A percentile compares a stretch with the other conserved stretches of the same genome.
These are phyloP conservation scores for Mesitornis unicolor DNA, from an alignment of 2,113 vertebrate species.

Conservation along the genomic window DNA sequence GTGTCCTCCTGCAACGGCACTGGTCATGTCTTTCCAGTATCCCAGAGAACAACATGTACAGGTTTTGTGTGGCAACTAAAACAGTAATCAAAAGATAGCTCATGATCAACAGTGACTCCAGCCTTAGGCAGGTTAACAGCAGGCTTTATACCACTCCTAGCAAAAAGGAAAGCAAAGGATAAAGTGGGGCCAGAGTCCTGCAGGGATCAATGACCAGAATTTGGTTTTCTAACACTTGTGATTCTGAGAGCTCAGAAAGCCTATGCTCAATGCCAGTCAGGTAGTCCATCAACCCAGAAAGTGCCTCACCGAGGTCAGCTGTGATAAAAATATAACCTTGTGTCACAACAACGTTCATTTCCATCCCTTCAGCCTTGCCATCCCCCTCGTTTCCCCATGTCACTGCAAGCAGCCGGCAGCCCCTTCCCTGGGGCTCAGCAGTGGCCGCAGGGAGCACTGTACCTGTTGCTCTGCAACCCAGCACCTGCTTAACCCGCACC, in stretches of 20 bases:
- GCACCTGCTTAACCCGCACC: rapidly evolving
- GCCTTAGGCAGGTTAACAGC: not conserved
- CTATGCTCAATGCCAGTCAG: not conserved
- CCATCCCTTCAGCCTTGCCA: not conserved
- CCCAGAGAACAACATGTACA: not conserved
- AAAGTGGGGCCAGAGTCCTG: not conserved
- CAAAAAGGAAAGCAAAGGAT: not conserved
- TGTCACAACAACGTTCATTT: not conserved
- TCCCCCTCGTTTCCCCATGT: rapidly evolving
- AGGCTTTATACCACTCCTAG: not conserved
- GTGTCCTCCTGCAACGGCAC: not conserved
- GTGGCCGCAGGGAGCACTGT: not conserved
- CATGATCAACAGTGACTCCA: not conserved
- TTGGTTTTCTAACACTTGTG: not conserved
- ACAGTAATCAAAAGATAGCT: not conserved
- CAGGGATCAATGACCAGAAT: not conserved
- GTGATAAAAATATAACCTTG: not conserved
- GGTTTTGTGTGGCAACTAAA: not conserved
- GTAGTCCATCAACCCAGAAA: not conserved
- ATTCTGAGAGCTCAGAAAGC: not conserved
- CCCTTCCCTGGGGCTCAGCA: not conserved
- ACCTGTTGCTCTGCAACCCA: not conserved
- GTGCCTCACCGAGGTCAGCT: not conserved
- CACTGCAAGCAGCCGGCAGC: not conserved
- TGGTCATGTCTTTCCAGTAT: not conserved